Percentiles rank a stretch among this genome's conserved stretches.
Evolutionary conservation across 2,888 invertebrate species (phyloP).

Genomic region (Hemistola chrysoprasaria): DNA sequence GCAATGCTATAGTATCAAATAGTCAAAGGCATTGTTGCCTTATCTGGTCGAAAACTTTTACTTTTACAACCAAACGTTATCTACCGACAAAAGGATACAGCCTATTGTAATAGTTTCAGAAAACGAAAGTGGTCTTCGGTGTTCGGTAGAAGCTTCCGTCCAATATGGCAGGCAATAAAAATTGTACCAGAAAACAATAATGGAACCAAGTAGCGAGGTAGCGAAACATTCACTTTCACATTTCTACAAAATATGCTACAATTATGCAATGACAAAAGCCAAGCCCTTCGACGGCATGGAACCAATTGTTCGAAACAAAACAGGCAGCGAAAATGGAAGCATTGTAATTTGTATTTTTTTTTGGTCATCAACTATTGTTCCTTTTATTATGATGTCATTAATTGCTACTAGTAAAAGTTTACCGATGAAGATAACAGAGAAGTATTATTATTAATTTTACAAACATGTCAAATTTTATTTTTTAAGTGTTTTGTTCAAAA

Average conservation of each 20-base stretch:
- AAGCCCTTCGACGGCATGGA: conserved; percentile 24
- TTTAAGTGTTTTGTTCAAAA: too few relatives aligned
- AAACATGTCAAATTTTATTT: too few relatives aligned
- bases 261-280: conserved; percentile 36
- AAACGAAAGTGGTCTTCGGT: conserved; percentile 38
- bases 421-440: too few relatives aligned
- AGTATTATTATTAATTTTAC: too few relatives aligned
- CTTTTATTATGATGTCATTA: conserved; percentile 31
- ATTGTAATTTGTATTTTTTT: conserved; percentile 26
- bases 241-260: conserved; percentile 41
- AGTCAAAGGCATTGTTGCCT: too few relatives aligned
- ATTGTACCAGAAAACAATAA: conserved; percentile 36
- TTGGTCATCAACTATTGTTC: conserved; percentile 31
- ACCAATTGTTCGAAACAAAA: conserved; percentile 25
- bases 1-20: too few relatives aligned
- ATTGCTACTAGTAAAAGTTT: conserved; percentile 16
- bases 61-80: conserved; percentile 25
- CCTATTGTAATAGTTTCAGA: conserved; percentile 31
- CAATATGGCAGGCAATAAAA: conserved; percentile 47
- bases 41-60: conserved; percentile 14
- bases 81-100: conserved; percentile 26
- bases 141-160: conserved; percentile 30
- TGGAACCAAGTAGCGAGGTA: conserved; percentile 47
- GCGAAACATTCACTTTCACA: conserved; percentile 66
- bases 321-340: conserved; percentile 16